A percentile compares a stretch with the other conserved stretches of the same genome.
These are phyloP conservation scores for Gorsachius goisagi DNA, from an alignment of 2,113 vertebrate species.

Conservation along the genomic window DNA sequence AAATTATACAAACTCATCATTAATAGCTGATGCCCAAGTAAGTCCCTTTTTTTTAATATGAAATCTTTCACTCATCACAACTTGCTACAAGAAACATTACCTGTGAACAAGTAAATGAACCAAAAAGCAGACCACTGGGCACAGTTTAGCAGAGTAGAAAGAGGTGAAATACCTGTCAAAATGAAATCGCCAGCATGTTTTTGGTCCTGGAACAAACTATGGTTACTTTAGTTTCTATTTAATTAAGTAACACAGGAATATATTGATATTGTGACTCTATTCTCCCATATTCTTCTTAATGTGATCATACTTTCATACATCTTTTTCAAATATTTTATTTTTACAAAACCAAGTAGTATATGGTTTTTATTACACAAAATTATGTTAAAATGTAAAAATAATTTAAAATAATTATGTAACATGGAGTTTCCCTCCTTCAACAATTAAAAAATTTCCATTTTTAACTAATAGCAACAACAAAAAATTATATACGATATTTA, in stretches of 20 bases:
- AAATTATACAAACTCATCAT: not conserved
- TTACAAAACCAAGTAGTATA: not conserved
- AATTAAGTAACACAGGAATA: not conserved
- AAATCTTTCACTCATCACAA: not conserved
- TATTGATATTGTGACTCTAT: not conserved
- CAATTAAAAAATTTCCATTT: not conserved
- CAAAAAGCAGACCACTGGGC: not conserved
- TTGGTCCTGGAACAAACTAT: not conserved
- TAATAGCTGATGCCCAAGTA: not conserved
- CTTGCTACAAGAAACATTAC: not conserved
- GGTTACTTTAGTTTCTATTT: not conserved
- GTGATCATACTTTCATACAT: not conserved
- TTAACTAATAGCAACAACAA: not conserved
- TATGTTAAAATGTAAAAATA: not conserved
- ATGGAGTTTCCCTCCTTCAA: not conserved
- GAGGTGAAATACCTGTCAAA: not conserved
- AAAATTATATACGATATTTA: fast-evolving
- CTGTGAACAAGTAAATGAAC: not conserved
- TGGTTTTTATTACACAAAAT: not conserved
- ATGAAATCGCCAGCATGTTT: not conserved
- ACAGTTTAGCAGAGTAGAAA: not conserved
- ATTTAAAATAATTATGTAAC: not conserved
- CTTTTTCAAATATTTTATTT: not conserved
- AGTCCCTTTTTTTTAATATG: too few species aligned
- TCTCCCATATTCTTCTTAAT: not conserved